Base-by-base conservation (phyloP, 2,888 invertebrate species). In the Eulithis prunata region DNA sequence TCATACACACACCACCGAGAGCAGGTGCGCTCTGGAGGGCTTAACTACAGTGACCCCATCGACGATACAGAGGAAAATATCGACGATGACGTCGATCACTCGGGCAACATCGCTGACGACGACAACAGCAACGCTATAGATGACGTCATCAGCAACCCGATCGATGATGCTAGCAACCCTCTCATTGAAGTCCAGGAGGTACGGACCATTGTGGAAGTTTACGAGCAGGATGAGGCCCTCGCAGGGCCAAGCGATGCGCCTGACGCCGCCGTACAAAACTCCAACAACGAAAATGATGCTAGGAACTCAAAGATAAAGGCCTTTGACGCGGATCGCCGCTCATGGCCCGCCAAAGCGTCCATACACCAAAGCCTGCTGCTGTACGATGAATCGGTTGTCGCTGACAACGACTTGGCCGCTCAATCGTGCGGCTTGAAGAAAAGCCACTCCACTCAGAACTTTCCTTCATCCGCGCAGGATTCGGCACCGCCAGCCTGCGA, bases 311-410 rank as follows among this genome's bases (percentile, higher is more conserved):
- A 77, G 46, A 73, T 77, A 0, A 79, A 73, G 49, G 63, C 62
- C 4, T 46, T 72, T 58, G 63, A 73, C 64, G 36, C 75, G 75
- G 60, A 57, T 65, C 0, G 65, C 66, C 43, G 60, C 56, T 47
- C 59, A 6, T 67, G 63, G 67, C 71, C 77, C 0, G 71, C 69
- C 57, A 78, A 76, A 8, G 57, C 73, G 0, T 73, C 80, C 0
- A 66, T 90, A 59, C 87, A 91, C 57, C 86, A 85, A 4, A 90
- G 90, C 58, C 71, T 90, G 4, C 83, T 86, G 2, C 57, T 87
- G 0, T 64, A 82, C 0, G 75, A 78, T 0, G 73, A 75, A 11
- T 57, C 62, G 0, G 32, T 67, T 0, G 71, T 76, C 0, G 63
- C 73, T 0, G 79, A 84, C 56, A 83, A 83, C 62, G 83, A 84